Conservation (phyloP, 2,113 vertebrate species). For the Pterocles orientalis region DNA sequence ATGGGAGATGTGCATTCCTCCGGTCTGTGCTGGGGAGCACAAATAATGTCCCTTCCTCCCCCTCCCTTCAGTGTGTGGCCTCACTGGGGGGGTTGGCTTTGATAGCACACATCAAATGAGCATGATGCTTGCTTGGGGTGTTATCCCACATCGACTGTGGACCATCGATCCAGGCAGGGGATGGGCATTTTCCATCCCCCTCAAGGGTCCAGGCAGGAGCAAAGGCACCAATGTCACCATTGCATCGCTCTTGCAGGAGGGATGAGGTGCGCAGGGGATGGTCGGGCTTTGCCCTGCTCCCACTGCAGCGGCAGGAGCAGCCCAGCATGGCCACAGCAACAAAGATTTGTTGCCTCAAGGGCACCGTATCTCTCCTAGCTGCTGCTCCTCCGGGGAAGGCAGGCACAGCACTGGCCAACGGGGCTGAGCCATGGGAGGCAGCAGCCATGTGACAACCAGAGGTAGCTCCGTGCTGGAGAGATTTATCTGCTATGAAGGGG, state of each 20-base stretch:
- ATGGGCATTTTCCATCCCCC: background rate
- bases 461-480: background rate
- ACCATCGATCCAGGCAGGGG: no score
- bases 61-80: accelerated
- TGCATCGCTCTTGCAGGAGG: background rate
- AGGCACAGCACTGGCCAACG: background rate
- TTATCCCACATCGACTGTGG: background rate
- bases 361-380: background rate
- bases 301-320: background rate
- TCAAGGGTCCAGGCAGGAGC: background rate
- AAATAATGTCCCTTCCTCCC: background rate
- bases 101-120: accelerated
- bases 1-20: background rate
- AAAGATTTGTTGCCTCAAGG: background rate
- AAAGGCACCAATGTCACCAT: background rate
- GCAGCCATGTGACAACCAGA: background rate
- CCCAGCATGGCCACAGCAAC: background rate
- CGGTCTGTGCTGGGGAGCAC: background rate
- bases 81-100: background rate
- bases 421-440: background rate
- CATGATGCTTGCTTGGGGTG: background rate
- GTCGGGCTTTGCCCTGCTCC: background rate
- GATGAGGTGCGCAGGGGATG: accelerated
- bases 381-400: background rate
- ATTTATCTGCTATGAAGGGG: background rate